Conservation (phyloP, 2,797 vertebrate genomes). For the Octomys mimax region DNA sequence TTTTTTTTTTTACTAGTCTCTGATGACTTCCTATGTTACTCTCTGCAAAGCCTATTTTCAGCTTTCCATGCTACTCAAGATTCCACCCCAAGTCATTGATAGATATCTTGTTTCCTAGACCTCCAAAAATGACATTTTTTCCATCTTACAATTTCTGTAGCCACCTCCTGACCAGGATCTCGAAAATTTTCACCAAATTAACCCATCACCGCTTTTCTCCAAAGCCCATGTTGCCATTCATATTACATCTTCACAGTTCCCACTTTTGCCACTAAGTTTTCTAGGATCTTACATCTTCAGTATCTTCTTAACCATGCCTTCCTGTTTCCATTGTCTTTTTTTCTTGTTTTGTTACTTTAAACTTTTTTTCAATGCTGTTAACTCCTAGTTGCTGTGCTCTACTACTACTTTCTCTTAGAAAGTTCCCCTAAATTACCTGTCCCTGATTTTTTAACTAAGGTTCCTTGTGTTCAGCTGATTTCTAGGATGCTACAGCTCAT, state of each 20-base stretch:
- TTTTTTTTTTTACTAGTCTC: background rate
- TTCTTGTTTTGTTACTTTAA: background rate
- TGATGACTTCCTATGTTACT: background rate
- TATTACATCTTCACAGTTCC: background rate
- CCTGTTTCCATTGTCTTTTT: constrained; percentile 35
- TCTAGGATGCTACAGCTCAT: background rate
- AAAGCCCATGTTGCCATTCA: background rate
- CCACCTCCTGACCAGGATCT: background rate
- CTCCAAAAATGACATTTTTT: background rate
- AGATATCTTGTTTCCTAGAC: background rate
- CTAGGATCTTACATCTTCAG: background rate
- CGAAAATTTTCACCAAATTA: constrained; percentile 37
- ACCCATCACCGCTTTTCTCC: background rate
- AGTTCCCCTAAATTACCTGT: constrained; percentile 11
- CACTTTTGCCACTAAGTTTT: background rate
- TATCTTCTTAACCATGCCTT: constrained; percentile 1
- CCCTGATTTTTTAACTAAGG: constrained; percentile 11
- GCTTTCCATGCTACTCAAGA: constrained; percentile 18
- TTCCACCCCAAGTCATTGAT: background rate
- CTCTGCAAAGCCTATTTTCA: constrained; percentile 16
- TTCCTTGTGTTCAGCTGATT: constrained; percentile 39
- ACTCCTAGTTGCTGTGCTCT: background rate
- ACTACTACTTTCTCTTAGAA: background rate
- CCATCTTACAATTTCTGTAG: constrained; percentile 25
- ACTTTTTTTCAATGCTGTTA: background rate